phyloP scores from a whole-genome alignment of 2,888 invertebrate species.

The Diadegma fenestrale region DNA sequence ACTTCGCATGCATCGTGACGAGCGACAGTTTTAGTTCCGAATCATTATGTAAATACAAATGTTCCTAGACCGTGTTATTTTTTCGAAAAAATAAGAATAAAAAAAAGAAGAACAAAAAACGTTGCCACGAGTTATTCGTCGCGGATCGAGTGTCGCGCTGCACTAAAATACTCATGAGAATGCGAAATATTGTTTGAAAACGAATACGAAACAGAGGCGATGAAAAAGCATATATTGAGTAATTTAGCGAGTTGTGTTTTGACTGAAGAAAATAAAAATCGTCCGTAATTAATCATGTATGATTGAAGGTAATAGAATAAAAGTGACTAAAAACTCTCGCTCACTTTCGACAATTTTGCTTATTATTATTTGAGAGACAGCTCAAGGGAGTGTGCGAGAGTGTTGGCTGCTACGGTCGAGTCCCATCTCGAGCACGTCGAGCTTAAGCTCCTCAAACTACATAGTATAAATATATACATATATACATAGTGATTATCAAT shows the following conservation, averaged over 20 bases:
- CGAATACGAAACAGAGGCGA: not conserved
- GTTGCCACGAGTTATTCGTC: not conserved
- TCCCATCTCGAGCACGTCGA: conserved; percentile 61
- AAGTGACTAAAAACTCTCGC: conserved; percentile 43
- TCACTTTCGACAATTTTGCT: conserved; percentile 58
- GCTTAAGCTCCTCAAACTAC: conserved; percentile 52
- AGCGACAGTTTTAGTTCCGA: not conserved
- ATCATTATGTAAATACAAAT: not conserved
- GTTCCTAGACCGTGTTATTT: not conserved
- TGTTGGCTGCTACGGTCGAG: conserved; percentile 64
- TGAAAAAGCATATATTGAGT: not conserved
- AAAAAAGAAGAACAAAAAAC: not conserved
- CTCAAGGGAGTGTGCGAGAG: conserved; percentile 72
- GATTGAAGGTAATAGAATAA: conserved; percentile 42
- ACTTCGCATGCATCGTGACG: not conserved
- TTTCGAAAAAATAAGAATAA: conserved; percentile 7
- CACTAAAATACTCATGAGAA: not conserved
- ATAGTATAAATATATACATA: conserved; percentile 35
- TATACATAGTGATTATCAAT: conserved; percentile 47
- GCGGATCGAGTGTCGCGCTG: not conserved
- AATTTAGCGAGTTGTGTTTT: not conserved
- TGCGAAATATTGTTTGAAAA: not conserved
- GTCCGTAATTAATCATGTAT: conserved; percentile 58
- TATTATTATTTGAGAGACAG: conserved; percentile 67
- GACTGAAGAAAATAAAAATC: not conserved